Evolutionary conservation across 2,797 vertebrate species (phyloP).

Genomic region (Dipus sagitta): DNA sequence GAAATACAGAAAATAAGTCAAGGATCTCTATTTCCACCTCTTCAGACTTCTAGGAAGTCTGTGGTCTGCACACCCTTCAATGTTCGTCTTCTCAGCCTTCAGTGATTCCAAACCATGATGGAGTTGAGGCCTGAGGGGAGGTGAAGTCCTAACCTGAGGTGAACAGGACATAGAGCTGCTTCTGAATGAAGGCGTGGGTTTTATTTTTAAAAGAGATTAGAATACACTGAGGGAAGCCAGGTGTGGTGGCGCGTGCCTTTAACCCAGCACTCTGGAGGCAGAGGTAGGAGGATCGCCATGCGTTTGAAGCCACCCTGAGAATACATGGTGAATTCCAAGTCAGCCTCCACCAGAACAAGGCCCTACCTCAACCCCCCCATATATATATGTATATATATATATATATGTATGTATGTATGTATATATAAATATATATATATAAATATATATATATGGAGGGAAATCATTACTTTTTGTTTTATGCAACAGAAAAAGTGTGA

Average conservation of each 20-base stretch:
- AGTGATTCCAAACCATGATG: not conserved
- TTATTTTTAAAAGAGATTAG: not conserved
- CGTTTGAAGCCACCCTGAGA: too few relatives aligned
- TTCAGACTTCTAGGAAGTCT: conserved; percentile 47
- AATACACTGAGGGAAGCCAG: not conserved
- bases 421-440: too few relatives aligned
- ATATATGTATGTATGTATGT: too few relatives aligned
- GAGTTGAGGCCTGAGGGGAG: not conserved
- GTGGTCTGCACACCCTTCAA: not conserved
- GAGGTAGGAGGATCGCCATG: too few relatives aligned
- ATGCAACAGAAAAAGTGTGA: conserved; percentile 96
- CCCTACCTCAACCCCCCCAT: too few relatives aligned
- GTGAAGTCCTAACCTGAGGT: not conserved
- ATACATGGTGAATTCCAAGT: too few relatives aligned
- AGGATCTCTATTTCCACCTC: not conserved
- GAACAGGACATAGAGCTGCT: conserved; percentile 18
- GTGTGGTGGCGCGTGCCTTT: too few relatives aligned
- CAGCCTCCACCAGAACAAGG: too few relatives aligned
- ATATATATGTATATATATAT: too few relatives aligned
- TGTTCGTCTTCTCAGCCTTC: conserved; percentile 15
- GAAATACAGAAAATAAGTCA: conserved; percentile 44
- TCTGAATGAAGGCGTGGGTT: conserved; percentile 11
- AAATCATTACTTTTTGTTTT: conserved; percentile 67
- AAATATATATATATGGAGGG: too few relatives aligned
- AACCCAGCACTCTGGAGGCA: too few relatives aligned